Base-by-base conservation (phyloP, 92 coral and sea anemone genomes). In the Heliopora coerulea region DNA sequence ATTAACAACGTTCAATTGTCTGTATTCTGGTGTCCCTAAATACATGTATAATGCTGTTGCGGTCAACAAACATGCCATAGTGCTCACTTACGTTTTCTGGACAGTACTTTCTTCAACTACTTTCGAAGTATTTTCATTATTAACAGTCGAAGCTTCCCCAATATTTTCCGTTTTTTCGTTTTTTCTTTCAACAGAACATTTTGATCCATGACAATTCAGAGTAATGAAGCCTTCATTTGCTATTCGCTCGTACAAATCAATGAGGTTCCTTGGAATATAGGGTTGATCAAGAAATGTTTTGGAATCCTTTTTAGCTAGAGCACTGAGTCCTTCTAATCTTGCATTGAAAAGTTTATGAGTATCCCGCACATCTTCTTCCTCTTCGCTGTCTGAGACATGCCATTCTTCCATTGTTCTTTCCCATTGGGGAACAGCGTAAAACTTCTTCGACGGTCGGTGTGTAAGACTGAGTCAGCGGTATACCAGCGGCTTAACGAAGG, bases 321-420 rank as follows among this genome's bases (percentile, higher is more conserved):
- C 15, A 46, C 73, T 41, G 33, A 66, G 73, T 66, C 39, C 39
- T 31, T 66, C 50, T 54, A 66, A 66, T 25, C 50, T 41, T 66
- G 73, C 2, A 12, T 25, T 17, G 32, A 66, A 41, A 66, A 26
- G 31, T 13, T 46, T 28, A 29, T 28, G 62, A 15, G 48, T 34
- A 69, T 50, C 26, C 8, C 17, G 40, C n/a, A 35, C 25, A 21
- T 49, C 39, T 10, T 49, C 42, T 19, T 69, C 76, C 17, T 31
- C 76, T 30, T 69, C 76, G 46, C 76, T 69, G 56, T 69, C 76
- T 29, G 76, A 69, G 17, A 69, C 62, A 26, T 69, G 76, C 76
- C 76, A 69, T 69, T 69, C 62, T 11, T 17, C 76, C 76, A 69
- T 69, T 48, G 62, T 69, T 69, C 15, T 6, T 15, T 46, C n/a